A percentile compares a stretch with the other conserved stretches of the same genome.
Conservation (phyloP, 2,797 vertebrate species). For the Lagodon rhomboides region DNA sequence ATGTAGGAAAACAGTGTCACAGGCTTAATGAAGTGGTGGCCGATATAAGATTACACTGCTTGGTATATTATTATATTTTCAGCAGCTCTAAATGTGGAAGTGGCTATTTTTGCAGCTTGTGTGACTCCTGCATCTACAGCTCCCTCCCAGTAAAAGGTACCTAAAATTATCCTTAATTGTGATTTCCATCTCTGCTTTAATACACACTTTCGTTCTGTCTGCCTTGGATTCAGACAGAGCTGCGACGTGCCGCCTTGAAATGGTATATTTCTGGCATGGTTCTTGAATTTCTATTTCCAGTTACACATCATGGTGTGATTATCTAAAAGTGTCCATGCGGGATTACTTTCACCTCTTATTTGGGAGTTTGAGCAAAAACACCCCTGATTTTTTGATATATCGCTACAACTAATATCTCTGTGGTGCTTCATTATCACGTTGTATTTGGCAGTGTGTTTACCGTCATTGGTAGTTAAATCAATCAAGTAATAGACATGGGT, state of each 20-base stretch:
- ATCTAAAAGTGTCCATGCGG: background rate
- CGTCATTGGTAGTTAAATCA: background rate
- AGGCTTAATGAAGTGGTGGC: background rate
- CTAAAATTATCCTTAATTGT: constrained; percentile 1
- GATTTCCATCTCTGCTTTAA: background rate
- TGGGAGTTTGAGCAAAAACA: constrained; percentile 1
- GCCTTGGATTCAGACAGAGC: background rate
- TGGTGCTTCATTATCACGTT: background rate
- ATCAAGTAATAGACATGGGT: background rate
- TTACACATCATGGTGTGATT: background rate
- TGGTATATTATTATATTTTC: background rate
- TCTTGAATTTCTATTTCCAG: background rate
- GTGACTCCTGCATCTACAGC: background rate
- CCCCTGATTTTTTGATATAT: background rate
- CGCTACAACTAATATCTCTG: background rate
- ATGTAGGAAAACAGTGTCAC: background rate
- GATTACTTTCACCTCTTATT: background rate
- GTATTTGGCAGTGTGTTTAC: background rate
- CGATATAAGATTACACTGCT: background rate
- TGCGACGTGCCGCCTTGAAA: background rate
- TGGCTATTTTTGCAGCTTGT: background rate
- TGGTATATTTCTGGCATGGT: background rate
- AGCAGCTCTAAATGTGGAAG: background rate
- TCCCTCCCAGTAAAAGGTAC: background rate
- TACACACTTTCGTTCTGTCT: background rate